A percentile compares a stretch with the other conserved stretches of the same genome.
Evolutionary conservation across 2,888 invertebrate genomes (phyloP).

Genomic region (Strigamia maritima): DNA sequence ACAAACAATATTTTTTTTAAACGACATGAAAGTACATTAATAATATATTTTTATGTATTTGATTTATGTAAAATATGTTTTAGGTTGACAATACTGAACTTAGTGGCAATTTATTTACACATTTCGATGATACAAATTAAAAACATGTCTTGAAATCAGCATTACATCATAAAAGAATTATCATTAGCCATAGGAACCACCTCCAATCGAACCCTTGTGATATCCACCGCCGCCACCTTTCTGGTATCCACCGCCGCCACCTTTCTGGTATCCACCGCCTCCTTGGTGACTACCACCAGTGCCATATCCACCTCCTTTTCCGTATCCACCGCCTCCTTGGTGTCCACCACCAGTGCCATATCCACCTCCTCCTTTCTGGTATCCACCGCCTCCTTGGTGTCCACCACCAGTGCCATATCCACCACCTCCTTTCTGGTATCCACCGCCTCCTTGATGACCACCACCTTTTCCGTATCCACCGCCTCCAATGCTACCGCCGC

Average conservation of each 20-base stretch:
- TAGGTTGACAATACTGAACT: too few relatives aligned
- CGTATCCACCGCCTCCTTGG: not conserved
- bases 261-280: not conserved
- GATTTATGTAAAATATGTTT: too few relatives aligned
- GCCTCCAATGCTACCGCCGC: not conserved
- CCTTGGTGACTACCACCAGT: not conserved
- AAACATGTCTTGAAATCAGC: too few relatives aligned
- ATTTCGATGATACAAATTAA: too few relatives aligned
- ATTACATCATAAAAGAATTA: not conserved
- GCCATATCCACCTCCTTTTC: not conserved
- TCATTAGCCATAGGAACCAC: not conserved
- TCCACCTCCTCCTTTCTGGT: not conserved
- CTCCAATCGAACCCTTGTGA: not conserved
- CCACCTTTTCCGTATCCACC: not conserved
- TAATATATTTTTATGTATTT: too few relatives aligned
- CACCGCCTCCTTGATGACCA: not conserved
- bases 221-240: not conserved
- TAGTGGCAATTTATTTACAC: too few relatives aligned
- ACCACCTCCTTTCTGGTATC: not conserved
- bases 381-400: not conserved
- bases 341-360: not conserved
- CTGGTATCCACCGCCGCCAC: not conserved
- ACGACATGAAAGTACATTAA: too few relatives aligned
- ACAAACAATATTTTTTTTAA: too few relatives aligned
- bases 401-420: not conserved